Evolutionary conservation across 2,888 invertebrate genomes (phyloP).

Genomic region (Sylvicola fuscatus): DNA sequence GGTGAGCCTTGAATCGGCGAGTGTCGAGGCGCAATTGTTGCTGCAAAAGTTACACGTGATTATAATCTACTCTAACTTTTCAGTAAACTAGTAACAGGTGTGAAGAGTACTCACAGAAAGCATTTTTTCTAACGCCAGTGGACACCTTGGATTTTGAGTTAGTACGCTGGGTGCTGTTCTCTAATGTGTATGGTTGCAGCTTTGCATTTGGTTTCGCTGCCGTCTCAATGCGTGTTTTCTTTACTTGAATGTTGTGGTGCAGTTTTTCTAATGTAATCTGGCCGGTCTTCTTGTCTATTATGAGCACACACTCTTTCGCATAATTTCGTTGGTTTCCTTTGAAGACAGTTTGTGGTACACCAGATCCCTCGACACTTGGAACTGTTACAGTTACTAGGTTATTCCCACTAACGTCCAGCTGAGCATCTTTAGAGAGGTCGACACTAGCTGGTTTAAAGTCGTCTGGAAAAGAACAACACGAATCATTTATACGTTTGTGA

Average conservation of each 20-base stretch:
- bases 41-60: background rate
- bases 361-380: constrained; percentile 81
- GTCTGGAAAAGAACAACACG: constrained; percentile 38
- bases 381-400: constrained; percentile 86
- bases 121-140: constrained; percentile 29
- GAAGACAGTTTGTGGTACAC: constrained; percentile 79
- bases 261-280: constrained; percentile 86
- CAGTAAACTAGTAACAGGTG: constrained; percentile 3
- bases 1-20: constrained; percentile 39
- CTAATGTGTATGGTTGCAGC: constrained; percentile 12
- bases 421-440: constrained; percentile 77
- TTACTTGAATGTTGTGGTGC: constrained; percentile 77
- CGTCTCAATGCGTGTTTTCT: constrained; percentile 39
- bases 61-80: constrained; percentile 19
- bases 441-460: constrained; percentile 98
- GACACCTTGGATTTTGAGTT: constrained; percentile 37
- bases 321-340: constrained; percentile 85
- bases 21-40: constrained; percentile 31
- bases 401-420: constrained; percentile 71
- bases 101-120: constrained; percentile 20
- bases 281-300: constrained; percentile 81
- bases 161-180: constrained; percentile 37
- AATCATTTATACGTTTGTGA: background rate
- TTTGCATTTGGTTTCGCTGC: constrained; percentile 4
- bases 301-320: constrained; percentile 76